Evolutionary conservation across 92 coral and sea anemone species (phyloP).

Genomic region (Bergia sp.): DNA sequence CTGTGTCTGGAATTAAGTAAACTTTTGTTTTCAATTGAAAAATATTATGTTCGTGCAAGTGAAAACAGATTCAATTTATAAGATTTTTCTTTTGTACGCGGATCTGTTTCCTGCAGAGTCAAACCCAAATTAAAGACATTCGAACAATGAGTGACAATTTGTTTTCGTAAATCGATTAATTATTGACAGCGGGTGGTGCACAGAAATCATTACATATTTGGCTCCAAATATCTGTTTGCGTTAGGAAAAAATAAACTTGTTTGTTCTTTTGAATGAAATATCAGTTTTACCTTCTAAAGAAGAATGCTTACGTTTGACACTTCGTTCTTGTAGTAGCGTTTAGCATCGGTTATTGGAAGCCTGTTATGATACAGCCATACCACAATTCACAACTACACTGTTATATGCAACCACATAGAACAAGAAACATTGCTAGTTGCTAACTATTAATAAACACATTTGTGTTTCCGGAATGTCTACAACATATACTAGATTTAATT

Average conservation of each 20-base stretch:
- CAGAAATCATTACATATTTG: background rate
- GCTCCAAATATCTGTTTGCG: background rate
- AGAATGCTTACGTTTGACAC: background rate
- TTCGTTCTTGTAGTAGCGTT: background rate
- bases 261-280: background rate
- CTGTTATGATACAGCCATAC: too few species aligned
- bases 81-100: background rate
- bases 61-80: slow-evolving; percentile 5
- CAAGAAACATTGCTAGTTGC: too few species aligned
- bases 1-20: background rate
- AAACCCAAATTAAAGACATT: background rate
- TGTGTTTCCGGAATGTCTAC: too few species aligned
- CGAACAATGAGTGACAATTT: slow-evolving; percentile 1
- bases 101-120: slow-evolving; percentile 6
- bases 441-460: too few species aligned
- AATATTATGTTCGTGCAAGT: background rate
- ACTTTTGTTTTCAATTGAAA: background rate
- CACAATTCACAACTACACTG: too few species aligned
- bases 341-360: background rate
- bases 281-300: background rate
- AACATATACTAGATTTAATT: too few species aligned
- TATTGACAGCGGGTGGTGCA: slow-evolving; percentile 15
- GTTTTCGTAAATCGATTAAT: slow-evolving; percentile 4
- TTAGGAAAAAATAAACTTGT: background rate
- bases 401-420: too few species aligned